Conservation (phyloP, 1,140 invertebrate genomes). For the Protaetia brevitarsis region DNA sequence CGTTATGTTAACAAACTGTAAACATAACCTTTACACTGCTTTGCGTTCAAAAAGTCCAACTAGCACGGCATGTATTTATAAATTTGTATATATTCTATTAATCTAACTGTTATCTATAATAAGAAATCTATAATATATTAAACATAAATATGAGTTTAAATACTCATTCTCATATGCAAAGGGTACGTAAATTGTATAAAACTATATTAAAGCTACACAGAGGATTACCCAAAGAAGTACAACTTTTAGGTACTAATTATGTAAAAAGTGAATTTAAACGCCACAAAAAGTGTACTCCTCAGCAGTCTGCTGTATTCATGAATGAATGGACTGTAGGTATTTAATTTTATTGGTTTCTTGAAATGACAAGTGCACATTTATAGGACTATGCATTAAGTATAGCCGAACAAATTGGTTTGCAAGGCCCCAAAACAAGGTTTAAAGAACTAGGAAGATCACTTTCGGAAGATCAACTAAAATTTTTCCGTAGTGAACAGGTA, state of each 20-base stretch:
- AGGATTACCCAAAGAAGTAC: conserved; percentile 73
- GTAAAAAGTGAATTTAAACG: conserved; percentile 84
- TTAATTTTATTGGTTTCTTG: conserved; percentile 8
- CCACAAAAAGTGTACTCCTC: conserved; percentile 73
- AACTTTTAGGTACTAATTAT: conserved; percentile 78
- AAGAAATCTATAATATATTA: too few species aligned
- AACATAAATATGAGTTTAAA: background rate
- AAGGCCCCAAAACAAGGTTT: conserved; percentile 53
- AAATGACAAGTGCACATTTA: conserved; percentile 31
- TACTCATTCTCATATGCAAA: conserved; percentile 28
- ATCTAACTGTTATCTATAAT: too few species aligned
- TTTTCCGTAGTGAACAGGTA: conserved; percentile 76
- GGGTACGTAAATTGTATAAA: conserved; percentile 81
- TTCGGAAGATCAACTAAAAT: conserved; percentile 60
- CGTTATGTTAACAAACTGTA: too few species aligned
- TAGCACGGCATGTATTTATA: too few species aligned
- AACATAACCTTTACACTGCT: too few species aligned
- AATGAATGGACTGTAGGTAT: conserved; percentile 83
- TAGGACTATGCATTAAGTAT: conserved; percentile 75
- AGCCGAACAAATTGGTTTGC: conserved; percentile 68
- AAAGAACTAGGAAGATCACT: conserved; percentile 61
- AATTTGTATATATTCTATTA: too few species aligned
- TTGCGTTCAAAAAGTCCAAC: too few species aligned
- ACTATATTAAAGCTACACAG: conserved; percentile 81
- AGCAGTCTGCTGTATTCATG: conserved; percentile 75